phyloP scores from a whole-genome alignment of 1,140 invertebrate genomes.

The Drosophila repletoides region DNA sequence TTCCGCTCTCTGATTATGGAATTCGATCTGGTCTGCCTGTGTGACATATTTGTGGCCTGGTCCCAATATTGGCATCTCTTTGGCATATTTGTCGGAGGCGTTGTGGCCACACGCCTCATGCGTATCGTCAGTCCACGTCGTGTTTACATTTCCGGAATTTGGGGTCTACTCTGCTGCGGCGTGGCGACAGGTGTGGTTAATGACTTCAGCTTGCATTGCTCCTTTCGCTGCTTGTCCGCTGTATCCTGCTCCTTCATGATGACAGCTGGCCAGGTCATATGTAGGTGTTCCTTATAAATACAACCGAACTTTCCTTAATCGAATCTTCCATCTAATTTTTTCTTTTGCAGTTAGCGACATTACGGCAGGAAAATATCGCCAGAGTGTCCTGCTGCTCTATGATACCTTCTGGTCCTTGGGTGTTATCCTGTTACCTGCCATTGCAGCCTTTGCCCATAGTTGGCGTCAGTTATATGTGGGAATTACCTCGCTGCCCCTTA shows the following conservation, averaged over 20 bases:
- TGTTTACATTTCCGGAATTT: conserved; percentile 73
- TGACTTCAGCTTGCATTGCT: conserved; percentile 78
- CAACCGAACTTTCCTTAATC: no score
- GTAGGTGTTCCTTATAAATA: conserved; percentile 48
- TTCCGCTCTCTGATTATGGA: conserved; percentile 80
- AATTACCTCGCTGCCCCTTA: conserved; percentile 73
- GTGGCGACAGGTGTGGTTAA: conserved; percentile 69
- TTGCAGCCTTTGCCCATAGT: conserved; percentile 70
- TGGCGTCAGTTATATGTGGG: conserved; percentile 81
- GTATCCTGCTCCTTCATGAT: conserved; percentile 78
- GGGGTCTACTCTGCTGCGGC: conserved; percentile 69
- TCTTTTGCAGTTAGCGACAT: conserved; percentile 73
- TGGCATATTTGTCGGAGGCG: conserved; percentile 80
- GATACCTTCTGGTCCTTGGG: conserved; percentile 82
- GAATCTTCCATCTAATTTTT: not conserved
- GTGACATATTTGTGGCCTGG: conserved; percentile 82
- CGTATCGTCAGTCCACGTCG: conserved; percentile 74
- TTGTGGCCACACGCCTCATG: conserved; percentile 79
- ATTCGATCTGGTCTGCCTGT: conserved; percentile 81
- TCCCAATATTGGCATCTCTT: conserved; percentile 83
- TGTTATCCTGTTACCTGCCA: conserved; percentile 74
- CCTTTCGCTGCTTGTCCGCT: conserved; percentile 74
- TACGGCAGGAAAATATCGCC: conserved; percentile 65
- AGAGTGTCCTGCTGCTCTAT: conserved; percentile 70
- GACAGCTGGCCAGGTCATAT: conserved; percentile 73